These are phyloP conservation scores for Chrysogorgia sp. DNA, from an alignment of 92 coral and sea anemone species.

Conservation along the genomic window DNA sequence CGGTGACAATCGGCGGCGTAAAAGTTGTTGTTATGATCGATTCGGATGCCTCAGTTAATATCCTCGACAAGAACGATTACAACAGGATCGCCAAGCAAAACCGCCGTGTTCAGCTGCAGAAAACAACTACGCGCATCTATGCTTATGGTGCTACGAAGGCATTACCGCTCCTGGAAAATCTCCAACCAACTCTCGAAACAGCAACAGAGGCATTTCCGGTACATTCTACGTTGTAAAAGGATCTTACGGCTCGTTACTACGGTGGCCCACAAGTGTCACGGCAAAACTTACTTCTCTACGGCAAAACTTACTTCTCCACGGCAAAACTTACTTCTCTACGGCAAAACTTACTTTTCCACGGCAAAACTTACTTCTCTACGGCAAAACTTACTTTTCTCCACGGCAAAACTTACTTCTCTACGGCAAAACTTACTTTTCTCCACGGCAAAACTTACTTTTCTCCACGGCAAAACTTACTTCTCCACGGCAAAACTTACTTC, in stretches of 20 bases:
- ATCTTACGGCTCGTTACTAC: conserved; percentile 36
- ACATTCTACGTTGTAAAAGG: conserved; percentile 44
- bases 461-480: too few species aligned
- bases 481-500: too few species aligned
- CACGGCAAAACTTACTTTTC: too few species aligned
- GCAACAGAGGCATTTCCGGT: conserved; percentile 12
- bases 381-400: too few species aligned
- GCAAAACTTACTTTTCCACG: too few species aligned
- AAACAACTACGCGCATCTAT: conserved; percentile 24
- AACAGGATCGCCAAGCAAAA: conserved; percentile 22
- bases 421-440: too few species aligned
- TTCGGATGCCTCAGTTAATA: conserved; percentile 45
- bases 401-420: too few species aligned
- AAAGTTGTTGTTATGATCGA: conserved; percentile 35
- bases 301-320: too few species aligned
- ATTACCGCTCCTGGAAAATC: conserved; percentile 33
- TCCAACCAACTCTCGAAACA: conserved; percentile 32
- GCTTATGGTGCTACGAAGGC: conserved; percentile 37
- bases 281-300: too few species aligned
- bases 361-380: too few species aligned
- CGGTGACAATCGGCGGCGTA: background rate
- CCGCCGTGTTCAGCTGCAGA: conserved; percentile 18
- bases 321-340: too few species aligned
- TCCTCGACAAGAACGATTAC: conserved; percentile 15
- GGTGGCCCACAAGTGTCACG: too few species aligned